Evolutionary conservation across 1,140 invertebrate species (phyloP), one percentile per base, ranked within the genome.

Genomic region (Bombyx mori): DNA sequence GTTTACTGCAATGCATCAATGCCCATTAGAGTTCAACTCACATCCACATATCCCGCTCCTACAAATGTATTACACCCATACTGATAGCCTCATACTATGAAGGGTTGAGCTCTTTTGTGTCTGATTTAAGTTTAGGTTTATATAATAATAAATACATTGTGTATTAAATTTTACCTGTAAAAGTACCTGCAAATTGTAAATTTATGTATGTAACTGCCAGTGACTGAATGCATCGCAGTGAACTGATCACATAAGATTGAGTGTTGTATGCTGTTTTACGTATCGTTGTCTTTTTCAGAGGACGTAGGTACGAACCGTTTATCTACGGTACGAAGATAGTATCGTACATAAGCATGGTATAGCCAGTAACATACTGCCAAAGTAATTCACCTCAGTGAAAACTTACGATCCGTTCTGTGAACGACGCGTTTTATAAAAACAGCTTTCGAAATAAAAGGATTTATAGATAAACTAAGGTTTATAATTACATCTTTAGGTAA

Each of bases 121-220:
- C 79, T 64, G 60, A 72, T 74, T 68, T 70, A 77, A 75, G 68
- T 75, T 84, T 83, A 83, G 73, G 75, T 83, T 52, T 83, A 35
- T 79, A 81, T 75, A 35, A 18, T 18, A 49, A 22, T 50, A 71
- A 82, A 54, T 82, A 80, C 77, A 65, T 71, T 78, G 64, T 82
- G 77, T 85, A 82, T 85, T 82, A 73, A 80, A 77, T 59, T 75
- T 78, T 83, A 82, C 82, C 82, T 82, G 79, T 76, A 62, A 35
- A 83, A 80, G 84, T 87, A 87, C 84, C 84, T 87, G 84, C 84
- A 82, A 86, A 86, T 79, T 87, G 79, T 82, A 85, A 79, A 86
- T 84, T 75, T 79, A 79, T 35, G 26, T 35, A 71, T 82, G 63
- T 70, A 67, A 70, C 74, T 74, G 71, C 75, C 71, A 73, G 67